These are phyloP conservation scores for Jordanella pulchra DNA, from an alignment of 2,797 vertebrate genomes.

Conservation along the genomic window DNA sequence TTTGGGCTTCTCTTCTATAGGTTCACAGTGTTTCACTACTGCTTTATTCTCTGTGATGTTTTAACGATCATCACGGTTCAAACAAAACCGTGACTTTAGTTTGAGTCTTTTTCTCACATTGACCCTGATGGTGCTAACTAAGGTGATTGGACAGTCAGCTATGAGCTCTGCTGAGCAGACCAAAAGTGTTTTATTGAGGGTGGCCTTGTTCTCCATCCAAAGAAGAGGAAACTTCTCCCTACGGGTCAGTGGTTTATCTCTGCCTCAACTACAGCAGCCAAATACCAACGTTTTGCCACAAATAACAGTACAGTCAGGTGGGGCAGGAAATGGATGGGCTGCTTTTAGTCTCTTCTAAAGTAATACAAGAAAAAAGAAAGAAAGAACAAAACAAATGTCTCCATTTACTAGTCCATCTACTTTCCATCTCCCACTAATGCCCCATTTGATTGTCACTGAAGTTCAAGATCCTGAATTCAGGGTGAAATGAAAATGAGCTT, in stretches of 20 bases:
- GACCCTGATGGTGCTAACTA: background rate
- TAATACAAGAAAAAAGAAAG: background rate
- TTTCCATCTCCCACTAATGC: background rate
- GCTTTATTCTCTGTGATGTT: slow-evolving; percentile 18
- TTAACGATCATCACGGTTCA: slow-evolving; percentile 3
- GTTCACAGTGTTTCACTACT: slow-evolving; percentile 14
- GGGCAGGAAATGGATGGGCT: background rate
- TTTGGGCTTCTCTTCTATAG: too few relatives aligned
- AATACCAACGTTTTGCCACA: background rate
- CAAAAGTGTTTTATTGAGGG: background rate
- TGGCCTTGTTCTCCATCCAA: background rate
- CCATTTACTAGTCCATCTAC: background rate
- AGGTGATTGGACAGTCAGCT: slow-evolving; percentile 3
- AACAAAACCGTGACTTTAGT: background rate
- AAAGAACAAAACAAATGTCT: background rate
- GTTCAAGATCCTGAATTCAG: background rate
- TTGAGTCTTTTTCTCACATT: background rate
- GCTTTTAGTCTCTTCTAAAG: background rate
- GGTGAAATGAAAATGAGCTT: background rate
- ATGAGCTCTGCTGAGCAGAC: background rate
- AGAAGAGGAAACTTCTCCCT: background rate
- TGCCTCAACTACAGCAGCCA: background rate
- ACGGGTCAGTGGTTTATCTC: background rate
- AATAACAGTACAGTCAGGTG: background rate
- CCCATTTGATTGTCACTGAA: background rate